Percentiles rank a stretch among this genome's conserved stretches.
Conservation (phyloP, 2,888 invertebrate genomes). For the Leucania comma region DNA sequence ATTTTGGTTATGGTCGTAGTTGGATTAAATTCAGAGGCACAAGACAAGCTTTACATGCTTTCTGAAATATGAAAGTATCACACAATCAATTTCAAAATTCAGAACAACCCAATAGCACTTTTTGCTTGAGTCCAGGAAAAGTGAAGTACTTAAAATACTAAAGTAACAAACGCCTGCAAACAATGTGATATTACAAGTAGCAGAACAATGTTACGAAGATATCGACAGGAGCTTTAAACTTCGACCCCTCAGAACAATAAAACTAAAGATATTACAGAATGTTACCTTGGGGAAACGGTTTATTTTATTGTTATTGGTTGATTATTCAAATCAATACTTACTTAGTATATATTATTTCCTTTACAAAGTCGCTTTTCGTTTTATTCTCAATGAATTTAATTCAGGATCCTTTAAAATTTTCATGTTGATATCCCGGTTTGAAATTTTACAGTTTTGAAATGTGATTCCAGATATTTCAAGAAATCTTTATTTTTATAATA, state of each 20-base stretch:
- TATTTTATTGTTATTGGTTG: slow-evolving; percentile 29
- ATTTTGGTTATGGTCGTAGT: too few relatives aligned
- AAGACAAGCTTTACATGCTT: too few relatives aligned
- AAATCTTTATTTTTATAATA: too few relatives aligned
- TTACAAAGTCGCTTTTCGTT: slow-evolving; percentile 15
- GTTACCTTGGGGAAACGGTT: slow-evolving; percentile 32
- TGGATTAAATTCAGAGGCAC: too few relatives aligned
- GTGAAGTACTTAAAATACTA: neutral
- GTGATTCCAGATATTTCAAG: too few relatives aligned
- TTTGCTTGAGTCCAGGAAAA: too few relatives aligned
- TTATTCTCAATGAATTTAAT: neutral
- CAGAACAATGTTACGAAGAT: slow-evolving; percentile 48
- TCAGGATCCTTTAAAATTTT: neutral
- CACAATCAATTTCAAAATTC: too few relatives aligned
- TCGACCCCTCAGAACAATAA: slow-evolving; percentile 40
- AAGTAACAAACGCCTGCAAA: slow-evolving; percentile 27
- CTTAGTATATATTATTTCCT: slow-evolving; percentile 29
- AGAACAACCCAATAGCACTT: too few relatives aligned
- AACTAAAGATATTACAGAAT: slow-evolving; percentile 48
- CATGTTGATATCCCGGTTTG: neutral
- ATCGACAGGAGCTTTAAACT: slow-evolving; percentile 50
- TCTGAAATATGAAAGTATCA: too few relatives aligned
- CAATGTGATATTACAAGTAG: slow-evolving; percentile 39
- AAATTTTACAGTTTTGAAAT: too few relatives aligned
- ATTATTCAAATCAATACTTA: slow-evolving; percentile 48